Base-by-base conservation (phyloP, 2,113 vertebrate species). In the Anthoscopus minutus region DNA sequence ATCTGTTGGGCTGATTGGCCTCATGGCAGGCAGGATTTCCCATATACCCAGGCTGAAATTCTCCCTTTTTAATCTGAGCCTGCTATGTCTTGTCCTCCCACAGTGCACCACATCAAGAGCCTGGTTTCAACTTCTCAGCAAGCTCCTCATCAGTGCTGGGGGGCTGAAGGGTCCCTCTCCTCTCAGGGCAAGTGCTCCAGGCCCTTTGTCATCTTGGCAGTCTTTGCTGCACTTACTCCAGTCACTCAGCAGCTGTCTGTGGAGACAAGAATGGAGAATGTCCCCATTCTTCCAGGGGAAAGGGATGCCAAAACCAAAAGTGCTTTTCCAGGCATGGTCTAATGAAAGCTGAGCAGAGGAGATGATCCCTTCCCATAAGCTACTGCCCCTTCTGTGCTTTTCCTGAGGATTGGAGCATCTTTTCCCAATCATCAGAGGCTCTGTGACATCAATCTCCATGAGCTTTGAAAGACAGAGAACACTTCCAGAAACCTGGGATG, bases 291-390 rank as follows among this genome's bases (percentile, higher is more conserved):
- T 44, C 31, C 45, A 35, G 13, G 11, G 31, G 7, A 58, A 2
- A 44, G 21, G 13, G 9, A 7, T 16, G 5, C 2, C 18, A 58
- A 74, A 78, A 64, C 27, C 18, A 74, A 58, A 74, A 53, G 9
- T 3, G 13, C 2, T 23, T 71, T 88, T 81, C 56, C 17, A 37
- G 24, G 15, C 14, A 11, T 4, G 8, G 9, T 24, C 28, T 28
- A 6, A 28, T 2, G 8, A 57, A 20, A 11, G 13, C 7, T 50
- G 35, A 38, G 27, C 35, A 54, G 62, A 60, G 10, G n/a, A 8
- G 45, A 24, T 5, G 13, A 35, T 35, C 21, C 57, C 33, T 71
- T 44, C 40, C 35, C 2, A 0, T 0, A 1, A 66, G 11, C 24
- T 37, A 3, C 45, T 24, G 27, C 25, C 23, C 22, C 7, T 85